Evolutionary conservation across 2,797 vertebrate species (phyloP).

Genomic region (Gymnothorax javanicus): DNA sequence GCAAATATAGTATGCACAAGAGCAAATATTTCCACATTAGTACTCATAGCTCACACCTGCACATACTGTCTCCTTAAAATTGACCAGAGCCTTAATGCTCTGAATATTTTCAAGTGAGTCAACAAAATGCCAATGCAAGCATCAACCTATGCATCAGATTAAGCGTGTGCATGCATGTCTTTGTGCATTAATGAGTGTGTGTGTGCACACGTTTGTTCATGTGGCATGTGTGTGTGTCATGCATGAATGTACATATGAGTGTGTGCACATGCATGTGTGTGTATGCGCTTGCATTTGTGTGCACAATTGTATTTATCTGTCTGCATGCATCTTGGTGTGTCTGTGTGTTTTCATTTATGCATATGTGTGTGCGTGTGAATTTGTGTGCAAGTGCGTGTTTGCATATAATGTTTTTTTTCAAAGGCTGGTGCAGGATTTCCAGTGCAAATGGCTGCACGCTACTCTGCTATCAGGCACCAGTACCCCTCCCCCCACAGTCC

Average conservation of each 20-base stretch:
- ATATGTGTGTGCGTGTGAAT: background rate
- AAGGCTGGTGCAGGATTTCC: background rate
- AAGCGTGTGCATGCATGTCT: background rate
- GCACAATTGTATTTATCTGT: background rate
- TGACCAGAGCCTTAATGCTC: background rate
- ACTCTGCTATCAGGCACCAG: background rate
- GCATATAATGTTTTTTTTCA: background rate
- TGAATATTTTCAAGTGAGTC: background rate
- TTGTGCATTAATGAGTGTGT: too few species aligned
- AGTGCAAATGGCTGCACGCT: background rate
- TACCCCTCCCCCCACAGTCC: slow-evolving; percentile 14
- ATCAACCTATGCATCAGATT: background rate
- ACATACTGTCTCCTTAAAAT: too few species aligned
- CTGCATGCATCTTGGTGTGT: background rate
- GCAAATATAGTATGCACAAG: background rate
- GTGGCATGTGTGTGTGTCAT: background rate
- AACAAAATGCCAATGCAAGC: background rate
- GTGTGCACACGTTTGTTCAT: too few species aligned
- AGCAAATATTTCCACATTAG: background rate
- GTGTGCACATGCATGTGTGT: background rate
- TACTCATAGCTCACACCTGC: background rate
- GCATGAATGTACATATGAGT: too few species aligned
- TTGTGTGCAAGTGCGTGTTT: background rate
- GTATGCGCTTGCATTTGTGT: background rate
- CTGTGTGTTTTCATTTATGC: too few species aligned